These are phyloP conservation scores for Thymelicus acteon DNA, from an alignment of 2,888 invertebrate species.

Conservation along the genomic window DNA sequence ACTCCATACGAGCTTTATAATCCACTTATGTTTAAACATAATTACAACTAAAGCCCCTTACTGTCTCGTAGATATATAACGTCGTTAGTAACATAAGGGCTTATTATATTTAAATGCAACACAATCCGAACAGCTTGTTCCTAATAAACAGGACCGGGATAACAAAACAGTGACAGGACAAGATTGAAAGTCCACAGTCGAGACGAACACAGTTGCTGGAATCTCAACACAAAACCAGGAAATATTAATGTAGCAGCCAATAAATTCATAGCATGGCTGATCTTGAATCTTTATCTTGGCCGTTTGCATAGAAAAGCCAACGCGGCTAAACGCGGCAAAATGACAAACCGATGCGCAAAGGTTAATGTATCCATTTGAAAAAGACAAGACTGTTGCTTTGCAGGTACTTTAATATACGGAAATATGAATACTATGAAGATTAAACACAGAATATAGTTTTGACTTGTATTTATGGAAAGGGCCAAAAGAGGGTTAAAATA, in stretches of 20 bases:
- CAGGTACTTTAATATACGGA: no score
- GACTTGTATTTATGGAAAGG: no score
- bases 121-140: conserved; percentile 25
- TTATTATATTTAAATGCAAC: conserved; percentile 30
- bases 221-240: conserved; percentile 35
- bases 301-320: conserved; percentile 33
- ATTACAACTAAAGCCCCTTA: background rate
- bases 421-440: no score
- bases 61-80: background rate
- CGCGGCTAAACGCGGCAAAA: conserved; percentile 12
- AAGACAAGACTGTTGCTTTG: background rate
- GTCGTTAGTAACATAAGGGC: conserved; percentile 32
- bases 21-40: background rate
- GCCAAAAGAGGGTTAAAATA: no score
- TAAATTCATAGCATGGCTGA: conserved; percentile 35
- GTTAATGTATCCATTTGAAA: conserved; percentile 10
- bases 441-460: no score
- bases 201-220: conserved; percentile 38
- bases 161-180: conserved; percentile 37
- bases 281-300: conserved; percentile 34
- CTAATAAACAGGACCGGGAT: conserved; percentile 33
- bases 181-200: conserved; percentile 35
- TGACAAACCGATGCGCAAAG: conserved; percentile 19
- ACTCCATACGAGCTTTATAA: no score
- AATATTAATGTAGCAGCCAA: conserved; percentile 38